Evolutionary conservation across 2,797 vertebrate species (phyloP), one percentile per base, ranked within the genome.

Genomic region (Pyrocephalus nanus): DNA sequence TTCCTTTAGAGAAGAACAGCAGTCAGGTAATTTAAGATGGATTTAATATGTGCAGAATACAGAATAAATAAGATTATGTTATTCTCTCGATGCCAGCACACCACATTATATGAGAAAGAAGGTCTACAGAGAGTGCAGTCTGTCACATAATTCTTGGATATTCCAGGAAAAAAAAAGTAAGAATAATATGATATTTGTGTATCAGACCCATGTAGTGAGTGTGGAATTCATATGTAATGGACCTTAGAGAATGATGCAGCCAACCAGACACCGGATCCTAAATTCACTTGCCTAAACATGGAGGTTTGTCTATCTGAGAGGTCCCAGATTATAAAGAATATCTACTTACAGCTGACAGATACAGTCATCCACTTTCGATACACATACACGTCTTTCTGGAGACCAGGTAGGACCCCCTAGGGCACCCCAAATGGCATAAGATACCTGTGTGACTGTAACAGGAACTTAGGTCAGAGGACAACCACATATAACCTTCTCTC

Each of bases 141-240:
- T 6, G 98, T 98, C 93, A 98, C 15, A 1, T 98, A 98, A 60
- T 98, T 98, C 95, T 98, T 98, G 83, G 97, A 96, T 61, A 69
- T 67, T 58, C 19, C 47, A 80, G 32, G 25, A 3, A 22, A 60
- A 79, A 38, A 62, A 30, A 82, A 0, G 2, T 38, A 10, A 81
- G 27, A 70, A 34, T 40, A 53, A 13, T 22, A 19, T 27, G 4
- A 15, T 29, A 34, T 53, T 53, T 79, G 29, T 2, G 0, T 67
- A 23, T 84, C 36, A 84, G 43, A 57, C 19, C 13, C 1, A 1
- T 34, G 17, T 7, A 54, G 11, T 27, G 25, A 87, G 5, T 27
- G 10, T 78, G 61, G 27, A 70, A 77, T 89, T 84, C 0, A 0
- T 51, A 22, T 12, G 5, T 32, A 76, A 75, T 1, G 11, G 32